Evolutionary conservation across 2,113 vertebrate species (phyloP), one percentile per base, ranked within the genome.

Genomic region (Scomber colias): DNA sequence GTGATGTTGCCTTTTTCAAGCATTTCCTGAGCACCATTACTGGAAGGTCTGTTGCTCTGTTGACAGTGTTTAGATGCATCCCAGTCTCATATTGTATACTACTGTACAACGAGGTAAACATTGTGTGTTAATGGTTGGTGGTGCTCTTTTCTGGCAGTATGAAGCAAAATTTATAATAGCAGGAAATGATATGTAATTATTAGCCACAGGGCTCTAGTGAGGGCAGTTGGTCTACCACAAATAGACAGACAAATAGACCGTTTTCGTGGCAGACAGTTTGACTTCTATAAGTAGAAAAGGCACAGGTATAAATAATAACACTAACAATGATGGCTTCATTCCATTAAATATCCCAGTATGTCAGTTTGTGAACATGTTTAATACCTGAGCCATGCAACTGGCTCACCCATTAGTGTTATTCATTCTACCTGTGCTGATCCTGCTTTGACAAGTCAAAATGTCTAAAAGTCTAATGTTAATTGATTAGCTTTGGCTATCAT

Each of bases 1-100:
- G 11, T 35, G 35, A 75, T 21, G 57, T 27, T 50, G 65, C 80
- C 67, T 60, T 74, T 61, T 17, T 65, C 35, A 35, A 35, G 9
- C 11, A 50, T 51, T 17, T 50, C 59, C 72, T 59, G 68, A 59
- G 19, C 30, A 16, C 68, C 0, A 1, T 40, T n/a, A 71, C 19
- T 66, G 5, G 16, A 17, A 64, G 35, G 4, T 71, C 51, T 21
- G 21, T 21, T 21, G 21, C 19, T 30, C 44, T 67, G 73, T 21
- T 17, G 11, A 48, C 10, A 9, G 31, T 24, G 40, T 51, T 21
- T 16, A 54, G 35, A 56, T 24, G 16, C 44, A 30, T 56, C n/a
- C 24, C 19, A 49, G 5, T 45, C 46, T 50, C 59, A 57, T 50
- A 30, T 46, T 30, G 46, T 62, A 24, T 16, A 49, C 12, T 54